Evolutionary conservation across 1,140 invertebrate genomes (phyloP).

Genomic region (Listronotus bonariensis): DNA sequence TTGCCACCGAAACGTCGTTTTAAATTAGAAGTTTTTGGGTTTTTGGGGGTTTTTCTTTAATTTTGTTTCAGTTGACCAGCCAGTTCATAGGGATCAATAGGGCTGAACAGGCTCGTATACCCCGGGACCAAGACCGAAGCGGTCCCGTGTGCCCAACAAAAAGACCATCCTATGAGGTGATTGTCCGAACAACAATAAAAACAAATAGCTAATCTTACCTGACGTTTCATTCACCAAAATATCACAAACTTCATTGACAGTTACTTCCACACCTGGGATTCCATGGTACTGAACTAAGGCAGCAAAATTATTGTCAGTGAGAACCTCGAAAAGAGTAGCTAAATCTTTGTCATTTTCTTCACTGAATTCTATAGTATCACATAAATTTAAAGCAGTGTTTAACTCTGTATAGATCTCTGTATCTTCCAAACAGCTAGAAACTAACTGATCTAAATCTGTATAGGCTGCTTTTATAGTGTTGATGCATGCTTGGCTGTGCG

Average conservation of each 20-base stretch:
- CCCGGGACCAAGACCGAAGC: no score
- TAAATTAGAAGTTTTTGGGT: no score
- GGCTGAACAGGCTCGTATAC: no score
- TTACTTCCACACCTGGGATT: constrained; percentile 80
- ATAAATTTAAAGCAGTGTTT: constrained; percentile 12
- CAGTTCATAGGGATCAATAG: no score
- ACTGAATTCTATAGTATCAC: constrained; percentile 53
- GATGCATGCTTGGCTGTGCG: constrained; percentile 11
- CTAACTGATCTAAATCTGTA: constrained; percentile 16
- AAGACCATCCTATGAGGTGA: no score
- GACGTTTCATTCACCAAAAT: constrained; percentile 69
- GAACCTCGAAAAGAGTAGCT: constrained; percentile 66
- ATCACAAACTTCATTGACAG: constrained; percentile 76
- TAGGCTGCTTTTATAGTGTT: constrained; percentile 18
- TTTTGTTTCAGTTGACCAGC: no score
- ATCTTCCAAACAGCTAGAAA: constrained; percentile 19
- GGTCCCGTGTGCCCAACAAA: no score
- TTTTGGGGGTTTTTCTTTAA: no score
- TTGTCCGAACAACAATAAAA: background rate
- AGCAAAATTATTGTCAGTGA: constrained; percentile 60
- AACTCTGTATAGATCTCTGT: constrained; percentile 9
- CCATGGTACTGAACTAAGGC: constrained; percentile 93
- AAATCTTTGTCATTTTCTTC: constrained; percentile 67
- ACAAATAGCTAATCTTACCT: constrained; percentile 48
- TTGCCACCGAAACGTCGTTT: no score